Evolutionary conservation across 2,797 vertebrate species (phyloP).

Genomic region (Gambelia wislizenii): DNA sequence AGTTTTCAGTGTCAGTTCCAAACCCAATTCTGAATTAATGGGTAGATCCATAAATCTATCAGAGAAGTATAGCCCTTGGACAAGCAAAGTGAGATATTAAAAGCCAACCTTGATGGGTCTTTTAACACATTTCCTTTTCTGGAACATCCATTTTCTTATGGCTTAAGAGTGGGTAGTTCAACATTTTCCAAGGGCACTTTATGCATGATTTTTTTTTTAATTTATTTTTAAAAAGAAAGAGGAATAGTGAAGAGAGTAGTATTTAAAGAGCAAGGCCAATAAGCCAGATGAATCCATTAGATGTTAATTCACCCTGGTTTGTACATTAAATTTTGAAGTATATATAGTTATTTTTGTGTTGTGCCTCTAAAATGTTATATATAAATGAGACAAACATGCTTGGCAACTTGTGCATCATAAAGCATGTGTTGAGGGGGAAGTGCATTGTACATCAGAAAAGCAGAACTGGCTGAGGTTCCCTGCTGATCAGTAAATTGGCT

Average conservation of each 20-base stretch:
- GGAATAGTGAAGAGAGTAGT: background rate
- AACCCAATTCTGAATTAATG: background rate
- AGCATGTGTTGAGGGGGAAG: background rate
- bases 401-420: background rate
- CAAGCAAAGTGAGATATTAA: conserved; percentile 40
- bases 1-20: conserved; percentile 13
- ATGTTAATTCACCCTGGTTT: background rate
- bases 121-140: background rate
- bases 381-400: background rate
- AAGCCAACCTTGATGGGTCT: conserved; percentile 14
- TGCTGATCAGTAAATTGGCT: background rate
- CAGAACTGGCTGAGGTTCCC: background rate
- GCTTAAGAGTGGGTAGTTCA: background rate
- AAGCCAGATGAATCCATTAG: background rate
- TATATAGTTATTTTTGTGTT: background rate
- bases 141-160: conserved; percentile 33
- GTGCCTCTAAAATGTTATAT: background rate
- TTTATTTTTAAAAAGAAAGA: background rate
- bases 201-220: conserved; percentile 47
- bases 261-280: background rate
- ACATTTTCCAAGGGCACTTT: conserved; percentile 46
- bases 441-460: background rate
- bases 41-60: conserved; percentile 43
- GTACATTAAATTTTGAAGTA: background rate
- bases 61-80: conserved; percentile 26